These are phyloP conservation scores for Cremastinae sp. DNA, from an alignment of 2,888 invertebrate genomes.

Conservation along the genomic window DNA sequence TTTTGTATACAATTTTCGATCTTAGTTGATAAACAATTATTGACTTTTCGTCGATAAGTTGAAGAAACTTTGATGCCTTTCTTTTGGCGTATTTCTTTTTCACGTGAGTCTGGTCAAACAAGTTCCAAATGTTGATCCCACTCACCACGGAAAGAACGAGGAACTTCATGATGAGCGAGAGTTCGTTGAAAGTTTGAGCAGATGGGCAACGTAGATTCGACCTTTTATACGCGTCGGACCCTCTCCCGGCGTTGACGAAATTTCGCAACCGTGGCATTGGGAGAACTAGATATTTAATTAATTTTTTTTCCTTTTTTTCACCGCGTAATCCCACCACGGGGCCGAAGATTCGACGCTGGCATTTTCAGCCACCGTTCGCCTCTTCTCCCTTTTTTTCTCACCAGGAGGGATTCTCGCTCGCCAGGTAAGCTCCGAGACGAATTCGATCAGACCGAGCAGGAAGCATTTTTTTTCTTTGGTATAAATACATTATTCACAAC, in stretches of 20 bases:
- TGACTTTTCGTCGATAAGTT: too few relatives aligned
- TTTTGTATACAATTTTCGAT: too few relatives aligned
- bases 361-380: conserved; percentile 30
- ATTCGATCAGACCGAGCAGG: neutral
- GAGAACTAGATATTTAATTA: conserved; percentile 78
- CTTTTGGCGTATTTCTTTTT: neutral
- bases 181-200: conserved; percentile 70
- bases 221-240: conserved; percentile 77
- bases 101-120: neutral
- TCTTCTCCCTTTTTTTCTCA: neutral
- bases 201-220: conserved; percentile 72
- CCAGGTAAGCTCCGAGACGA: neutral
- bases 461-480: too few relatives aligned
- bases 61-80: neutral
- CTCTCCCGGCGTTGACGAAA: conserved; percentile 69
- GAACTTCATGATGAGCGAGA: conserved; percentile 76
- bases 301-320: conserved; percentile 55
- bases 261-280: conserved; percentile 79
- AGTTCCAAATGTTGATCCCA: conserved; percentile 15
- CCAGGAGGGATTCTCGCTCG: neutral
- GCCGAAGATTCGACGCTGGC: too few relatives aligned
- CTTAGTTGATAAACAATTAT: too few relatives aligned
- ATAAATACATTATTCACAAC: too few relatives aligned
- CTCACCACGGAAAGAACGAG: conserved; percentile 77
- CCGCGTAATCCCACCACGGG: conserved; percentile 26